Percentiles rank a stretch among this genome's conserved stretches.
Conservation (phyloP, 1,140 invertebrate genomes). For the Anadara kagoshimensis region DNA sequence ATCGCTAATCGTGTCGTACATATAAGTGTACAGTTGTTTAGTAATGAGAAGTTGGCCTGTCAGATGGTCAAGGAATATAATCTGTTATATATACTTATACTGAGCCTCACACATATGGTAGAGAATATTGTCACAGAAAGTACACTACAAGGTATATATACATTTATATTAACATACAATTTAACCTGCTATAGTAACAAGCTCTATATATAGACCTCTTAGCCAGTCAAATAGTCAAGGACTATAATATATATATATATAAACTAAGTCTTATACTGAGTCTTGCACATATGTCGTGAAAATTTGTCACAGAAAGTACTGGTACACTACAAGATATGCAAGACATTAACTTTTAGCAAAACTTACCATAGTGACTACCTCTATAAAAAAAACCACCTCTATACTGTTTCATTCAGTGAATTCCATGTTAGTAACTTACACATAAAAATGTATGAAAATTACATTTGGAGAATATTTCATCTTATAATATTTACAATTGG, state of each 20-base stretch:
- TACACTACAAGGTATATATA: constrained; percentile 83
- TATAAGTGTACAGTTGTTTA: constrained; percentile 96
- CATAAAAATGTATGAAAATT: too few species aligned
- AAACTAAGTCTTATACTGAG: constrained; percentile 96
- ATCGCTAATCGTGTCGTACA: constrained; percentile 96
- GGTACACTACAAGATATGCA: constrained; percentile 85
- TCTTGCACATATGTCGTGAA: constrained; percentile 94
- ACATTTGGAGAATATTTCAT: too few species aligned
- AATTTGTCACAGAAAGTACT: constrained; percentile 91
- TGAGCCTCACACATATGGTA: constrained; percentile 95
- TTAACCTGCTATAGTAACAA: constrained; percentile 92
- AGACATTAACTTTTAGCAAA: too few species aligned
- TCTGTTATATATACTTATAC: constrained; percentile 94
- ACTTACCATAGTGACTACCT: too few species aligned
- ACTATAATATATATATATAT: constrained; percentile 92
- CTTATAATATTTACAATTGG: too few species aligned
- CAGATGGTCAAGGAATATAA: constrained; percentile 93
- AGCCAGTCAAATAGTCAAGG: constrained; percentile 91
- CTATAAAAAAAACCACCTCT: too few species aligned
- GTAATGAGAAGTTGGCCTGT: constrained; percentile 91
- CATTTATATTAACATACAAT: not conserved
- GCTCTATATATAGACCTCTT: constrained; percentile 95
- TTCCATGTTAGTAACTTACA: too few species aligned
- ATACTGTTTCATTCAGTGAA: too few species aligned
- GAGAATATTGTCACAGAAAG: constrained; percentile 90